Base-by-base conservation (phyloP, 2,113 vertebrate species). In the Salminus brasiliensis region DNA sequence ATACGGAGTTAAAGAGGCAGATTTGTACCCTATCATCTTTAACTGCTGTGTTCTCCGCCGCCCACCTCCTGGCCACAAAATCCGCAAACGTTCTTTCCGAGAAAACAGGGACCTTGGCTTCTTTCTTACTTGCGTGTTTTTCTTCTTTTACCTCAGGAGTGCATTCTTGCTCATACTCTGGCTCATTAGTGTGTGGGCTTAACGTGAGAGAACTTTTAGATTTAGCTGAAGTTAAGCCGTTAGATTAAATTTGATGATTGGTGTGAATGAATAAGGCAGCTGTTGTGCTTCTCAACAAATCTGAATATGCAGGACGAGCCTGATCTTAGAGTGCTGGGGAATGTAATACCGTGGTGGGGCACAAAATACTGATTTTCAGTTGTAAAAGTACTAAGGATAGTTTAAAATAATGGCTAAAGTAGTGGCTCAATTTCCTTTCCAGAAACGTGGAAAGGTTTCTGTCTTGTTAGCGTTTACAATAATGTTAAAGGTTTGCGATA, bases 21-120 rank as follows among this genome's bases (percentile, higher is more conserved):
- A 0, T n/a, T n/a, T n/a, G 12, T 10, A 8, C 62, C 34, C 62
- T 21, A 23, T 36, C 34, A 8, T n/a, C 62, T n/a, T 12, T 18
- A 63, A 62, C 12, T 39, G 32, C 39, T 18, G 39, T 27, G 36
- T 59, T 27, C 36, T 23, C 36, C 32, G 16, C 63, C 27, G n/a
- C 36, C 66, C 5, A 4, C 30, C 0, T 15, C 2, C 2, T 53
- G 25, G 77, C 83, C 78, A 73, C 78, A 79, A 0, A 45, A 60
- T 72, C 39, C 30, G 32, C 36, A 18, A 16, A 1, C 2, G 1
- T 74, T 65, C 49, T 60, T 7, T 60, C 29, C n/a, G n/a, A 39
- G 32, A 66, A 66, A 65, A 36, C 16, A 66, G 5, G 6, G 5
- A 23, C 18, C n/a, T 25, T 4, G 3, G 1, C 10, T 25, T 4